Evolutionary conservation across 2,888 invertebrate species (phyloP), one percentile per base, ranked within the genome.

Genomic region (Lochmaea crataegi): DNA sequence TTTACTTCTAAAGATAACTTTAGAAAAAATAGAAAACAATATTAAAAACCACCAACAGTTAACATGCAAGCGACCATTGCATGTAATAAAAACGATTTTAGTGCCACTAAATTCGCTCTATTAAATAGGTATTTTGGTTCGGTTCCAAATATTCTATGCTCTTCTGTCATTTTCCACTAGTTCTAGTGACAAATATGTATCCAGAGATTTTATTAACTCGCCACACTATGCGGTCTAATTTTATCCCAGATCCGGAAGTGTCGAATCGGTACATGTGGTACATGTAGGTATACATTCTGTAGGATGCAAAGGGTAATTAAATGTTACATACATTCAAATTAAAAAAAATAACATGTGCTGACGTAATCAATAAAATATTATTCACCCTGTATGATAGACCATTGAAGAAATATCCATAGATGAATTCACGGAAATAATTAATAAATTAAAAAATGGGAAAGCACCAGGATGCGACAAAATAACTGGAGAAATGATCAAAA

Each of bases 101-200:
- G 45, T 45, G 56, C 6, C 57, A 64, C 53, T 69, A 63, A 69
- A 69, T 18, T 53, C 61, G 14, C 18, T 42, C 45, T 57, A 60
- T 68, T 68, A 60, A 58, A 68, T 53, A 53, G 18, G 9, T 68
- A 68, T 58, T 68, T 68, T 68, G 68, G 68, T 68, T 48, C 32
- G 38, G 41, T 45, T 68, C 68, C 68, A 68, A 67, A 38, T 53
- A 53, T 53, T 16, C 41, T 16, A 38, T 10, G 16, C 18, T 38
- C 32, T 4, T 14, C 18, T 61, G n/a, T 11, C 16, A 32, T 60
- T 58, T 41, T n/a, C 22, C 2, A 26, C 32, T 38, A 32, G 26
- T 48, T 57, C 66, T 42, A 38, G 18, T 41, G 66, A 67, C 67
- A 57, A 58, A 65, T 65, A 56, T 53, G 18, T 53, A 10, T 53